phyloP scores from a whole-genome alignment of 92 coral and sea anemone species.

The Porites cylindrica region DNA sequence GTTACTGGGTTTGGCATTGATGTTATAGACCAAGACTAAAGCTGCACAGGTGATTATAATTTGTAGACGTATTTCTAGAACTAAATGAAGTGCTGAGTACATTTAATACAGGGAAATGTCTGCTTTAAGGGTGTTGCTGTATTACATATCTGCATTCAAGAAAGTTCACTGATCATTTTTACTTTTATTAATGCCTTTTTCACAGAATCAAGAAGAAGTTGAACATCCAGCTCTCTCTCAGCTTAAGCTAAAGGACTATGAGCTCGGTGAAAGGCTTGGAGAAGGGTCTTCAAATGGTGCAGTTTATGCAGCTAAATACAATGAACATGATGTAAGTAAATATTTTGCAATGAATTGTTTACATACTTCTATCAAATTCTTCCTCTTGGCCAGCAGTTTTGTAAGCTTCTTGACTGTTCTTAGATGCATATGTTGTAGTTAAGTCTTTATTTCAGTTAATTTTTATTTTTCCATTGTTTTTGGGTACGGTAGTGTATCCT shows the following conservation, averaged over 20 bases:
- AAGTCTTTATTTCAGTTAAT: no score
- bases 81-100: no score
- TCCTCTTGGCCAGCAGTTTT: neutral
- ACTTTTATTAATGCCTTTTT: neutral
- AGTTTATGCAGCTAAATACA: constrained; percentile 80
- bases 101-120: no score
- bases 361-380: neutral
- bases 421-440: neutral
- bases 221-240: constrained; percentile 19
- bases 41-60: no score
- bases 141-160: no score
- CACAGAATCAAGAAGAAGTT: neutral
- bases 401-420: neutral
- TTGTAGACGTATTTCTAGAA: no score
- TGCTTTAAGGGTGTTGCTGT: no score
- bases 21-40: no score
- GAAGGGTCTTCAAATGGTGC: constrained; percentile 82
- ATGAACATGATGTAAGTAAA: constrained; percentile 47
- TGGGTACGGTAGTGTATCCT: no score
- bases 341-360: no score
- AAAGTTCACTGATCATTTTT: neutral
- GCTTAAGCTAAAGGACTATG: constrained; percentile 74
- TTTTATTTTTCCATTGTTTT: no score
- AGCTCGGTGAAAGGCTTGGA: constrained; percentile 83
- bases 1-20: no score